These are phyloP conservation scores for Coregonus sp. DNA, from an alignment of 2,797 vertebrate genomes.

Conservation along the genomic window DNA sequence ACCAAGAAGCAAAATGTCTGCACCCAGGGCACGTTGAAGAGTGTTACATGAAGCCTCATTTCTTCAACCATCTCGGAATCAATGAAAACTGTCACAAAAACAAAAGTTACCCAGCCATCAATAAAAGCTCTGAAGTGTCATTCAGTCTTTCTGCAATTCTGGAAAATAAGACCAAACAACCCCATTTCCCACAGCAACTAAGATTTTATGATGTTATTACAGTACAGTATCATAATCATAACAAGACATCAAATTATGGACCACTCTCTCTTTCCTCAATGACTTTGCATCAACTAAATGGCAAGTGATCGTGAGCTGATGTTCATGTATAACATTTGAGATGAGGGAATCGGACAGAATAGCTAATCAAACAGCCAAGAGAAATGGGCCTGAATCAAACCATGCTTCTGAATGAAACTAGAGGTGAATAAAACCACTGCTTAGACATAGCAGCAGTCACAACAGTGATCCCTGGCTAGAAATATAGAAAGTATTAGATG, in stretches of 20 bases:
- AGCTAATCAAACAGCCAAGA: neutral
- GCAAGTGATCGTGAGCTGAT: neutral
- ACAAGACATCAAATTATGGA: neutral
- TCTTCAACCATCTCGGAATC: neutral
- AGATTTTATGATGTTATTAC: neutral
- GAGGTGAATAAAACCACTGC: neutral
- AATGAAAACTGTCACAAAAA: neutral
- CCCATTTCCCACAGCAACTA: neutral
- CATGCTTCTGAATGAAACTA: neutral
- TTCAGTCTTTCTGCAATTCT: neutral
- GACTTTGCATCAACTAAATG: neutral
- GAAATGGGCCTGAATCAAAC: neutral
- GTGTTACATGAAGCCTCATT: neutral
- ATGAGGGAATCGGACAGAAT: neutral
- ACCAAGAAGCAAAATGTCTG: slow-evolving; percentile 7
- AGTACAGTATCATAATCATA: neutral
- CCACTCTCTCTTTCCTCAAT: neutral
- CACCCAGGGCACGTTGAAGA: neutral
- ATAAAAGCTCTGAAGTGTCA: neutral
- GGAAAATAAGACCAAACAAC: neutral
- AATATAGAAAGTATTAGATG: neutral
- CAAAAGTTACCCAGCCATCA: neutral
- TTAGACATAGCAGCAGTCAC: neutral
- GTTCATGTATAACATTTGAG: neutral
- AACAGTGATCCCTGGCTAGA: neutral